Base-by-base conservation (phyloP, 2,113 vertebrate genomes). In the Neolamprologus modestus region DNA sequence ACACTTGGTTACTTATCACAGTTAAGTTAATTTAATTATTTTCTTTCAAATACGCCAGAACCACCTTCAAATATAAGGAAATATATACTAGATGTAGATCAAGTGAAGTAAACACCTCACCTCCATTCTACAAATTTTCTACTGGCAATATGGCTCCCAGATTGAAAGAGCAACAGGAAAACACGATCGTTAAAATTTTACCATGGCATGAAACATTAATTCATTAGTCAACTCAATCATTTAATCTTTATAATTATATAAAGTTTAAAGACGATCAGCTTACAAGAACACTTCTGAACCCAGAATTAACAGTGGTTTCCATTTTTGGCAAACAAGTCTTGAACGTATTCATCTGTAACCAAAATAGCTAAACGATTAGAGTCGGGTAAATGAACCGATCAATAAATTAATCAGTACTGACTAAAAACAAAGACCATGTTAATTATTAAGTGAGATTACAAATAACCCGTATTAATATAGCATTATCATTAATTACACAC, bases 121-220 rank as follows among this genome's bases (percentile, higher is more conserved):
- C 16, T n/a, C 2, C 3, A n/a, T 78, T 78, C 0, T 0, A 78
- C 42, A 50, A 78, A 28, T 19, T 47, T 50, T 31, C 71, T 50
- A 31, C 71, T 31, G 9, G 4, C 24, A 31, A 8, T 31, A 50
- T 76, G 40, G 24, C 40, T 47, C 40, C 9, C 6, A 47, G 68
- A 8, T 47, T 11, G 14, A 76, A 26, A 47, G 6, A 76, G 24
- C 24, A 71, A 71, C 40, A 71, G n/a, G 8, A 76, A 76, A 47
- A 19, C 40, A 3, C 13, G 0, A 47, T 17, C 42, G 0, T 76
- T 76, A 50, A 8, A 8, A 76, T 19, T 28, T 76, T 47, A 47
- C 24, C 40, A 47, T 10, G 9, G 4, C 13, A 26, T 47, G 9
- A 76, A 47, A 47, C 71, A 7, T 76, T 37, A 2, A 28, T 28